phyloP scores from a whole-genome alignment of 2,888 invertebrate species.

The Dione vanillae region DNA sequence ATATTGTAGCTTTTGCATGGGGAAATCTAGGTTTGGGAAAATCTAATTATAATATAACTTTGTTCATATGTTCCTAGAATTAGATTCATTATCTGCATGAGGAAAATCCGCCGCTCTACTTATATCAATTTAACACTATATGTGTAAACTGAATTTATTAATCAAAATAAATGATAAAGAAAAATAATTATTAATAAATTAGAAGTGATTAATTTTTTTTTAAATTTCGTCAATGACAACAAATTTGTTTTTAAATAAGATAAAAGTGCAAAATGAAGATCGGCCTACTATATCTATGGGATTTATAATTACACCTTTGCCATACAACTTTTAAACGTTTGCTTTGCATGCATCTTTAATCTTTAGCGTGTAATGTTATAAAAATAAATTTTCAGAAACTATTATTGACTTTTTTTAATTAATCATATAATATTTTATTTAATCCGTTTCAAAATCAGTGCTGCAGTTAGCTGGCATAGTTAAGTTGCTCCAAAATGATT shows the following conservation, averaged over 20 bases:
- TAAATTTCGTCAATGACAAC: neutral
- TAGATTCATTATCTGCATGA: slow-evolving; percentile 21
- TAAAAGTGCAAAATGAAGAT: neutral
- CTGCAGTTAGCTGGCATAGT: slow-evolving; percentile 59
- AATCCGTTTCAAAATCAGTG: slow-evolving; percentile 54
- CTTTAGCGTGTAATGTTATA: slow-evolving; percentile 12
- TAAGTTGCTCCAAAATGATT: slow-evolving; percentile 65
- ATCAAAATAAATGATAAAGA: neutral
- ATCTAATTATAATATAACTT: slow-evolving; percentile 17
- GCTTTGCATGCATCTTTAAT: slow-evolving; percentile 34
- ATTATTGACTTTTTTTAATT: neutral
- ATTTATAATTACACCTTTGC: slow-evolving; percentile 15
- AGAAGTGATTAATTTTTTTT: no score
- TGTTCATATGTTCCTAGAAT: slow-evolving; percentile 18
- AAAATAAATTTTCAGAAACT: slow-evolving; percentile 10
- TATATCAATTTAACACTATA: neutral
- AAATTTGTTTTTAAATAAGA: neutral
- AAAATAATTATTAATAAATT: neutral
- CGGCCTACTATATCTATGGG: slow-evolving; percentile 17
- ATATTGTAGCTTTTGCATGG: slow-evolving; percentile 43
- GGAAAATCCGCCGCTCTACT: slow-evolving; percentile 22
- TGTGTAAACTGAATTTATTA: neutral
- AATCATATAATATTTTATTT: neutral
- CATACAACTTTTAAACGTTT: slow-evolving; percentile 26
- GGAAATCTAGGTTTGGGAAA: slow-evolving; percentile 22